Evolutionary conservation across 2,888 invertebrate species (phyloP).

Genomic region (Terebella lapidaria): DNA sequence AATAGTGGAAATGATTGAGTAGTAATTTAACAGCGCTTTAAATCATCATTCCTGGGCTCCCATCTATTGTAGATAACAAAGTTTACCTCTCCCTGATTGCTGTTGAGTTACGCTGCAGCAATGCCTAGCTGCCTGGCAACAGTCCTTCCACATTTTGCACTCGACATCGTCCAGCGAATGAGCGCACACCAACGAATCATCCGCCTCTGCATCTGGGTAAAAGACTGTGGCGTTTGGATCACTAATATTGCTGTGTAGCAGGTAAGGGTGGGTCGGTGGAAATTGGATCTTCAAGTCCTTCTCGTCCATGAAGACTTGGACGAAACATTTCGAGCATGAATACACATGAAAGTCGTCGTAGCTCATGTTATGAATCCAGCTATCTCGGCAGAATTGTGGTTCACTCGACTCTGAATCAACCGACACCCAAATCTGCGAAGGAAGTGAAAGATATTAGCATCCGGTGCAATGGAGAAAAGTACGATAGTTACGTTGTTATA

Average conservation of each 20-base stretch:
- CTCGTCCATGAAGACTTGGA: neutral
- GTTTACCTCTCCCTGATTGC: neutral
- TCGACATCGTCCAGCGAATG: neutral
- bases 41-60: no score
- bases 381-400: no score
- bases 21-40: no score
- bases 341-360: neutral
- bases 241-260: no score
- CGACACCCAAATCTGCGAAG: no score
- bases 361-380: neutral
- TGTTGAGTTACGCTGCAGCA: neutral
- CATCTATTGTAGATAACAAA: no score
- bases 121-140: neutral
- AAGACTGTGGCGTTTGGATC: neutral
- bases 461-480: no score
- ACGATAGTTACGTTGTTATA: no score
- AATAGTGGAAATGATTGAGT: no score
- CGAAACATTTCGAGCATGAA: neutral
- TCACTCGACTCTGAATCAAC: no score
- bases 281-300: neutral
- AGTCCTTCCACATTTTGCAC: neutral
- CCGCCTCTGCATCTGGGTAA: neutral
- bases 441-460: no score
- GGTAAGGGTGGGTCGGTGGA: neutral
- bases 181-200: neutral